Evolutionary conservation across 2,888 invertebrate genomes (phyloP).

Genomic region (Osmoderma eremita): DNA sequence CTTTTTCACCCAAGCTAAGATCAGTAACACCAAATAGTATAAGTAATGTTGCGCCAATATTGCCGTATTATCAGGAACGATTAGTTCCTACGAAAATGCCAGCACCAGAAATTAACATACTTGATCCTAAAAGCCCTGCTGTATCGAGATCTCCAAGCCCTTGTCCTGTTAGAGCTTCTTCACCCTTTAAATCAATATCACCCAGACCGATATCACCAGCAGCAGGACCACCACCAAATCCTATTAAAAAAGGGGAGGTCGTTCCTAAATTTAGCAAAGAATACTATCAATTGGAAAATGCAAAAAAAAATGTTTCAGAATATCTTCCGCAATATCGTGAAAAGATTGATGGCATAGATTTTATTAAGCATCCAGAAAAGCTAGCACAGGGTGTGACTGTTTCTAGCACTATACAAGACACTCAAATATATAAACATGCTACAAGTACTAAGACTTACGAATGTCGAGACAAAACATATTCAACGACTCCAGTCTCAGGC

Average conservation of each 20-base stretch:
- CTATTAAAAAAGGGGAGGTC: slow-evolving; percentile 62
- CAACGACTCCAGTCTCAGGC: no score
- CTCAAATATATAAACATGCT: neutral
- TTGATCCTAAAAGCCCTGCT: slow-evolving; percentile 71
- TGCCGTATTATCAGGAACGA: slow-evolving; percentile 84
- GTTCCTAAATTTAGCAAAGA: slow-evolving; percentile 35
- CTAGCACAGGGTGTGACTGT: no score
- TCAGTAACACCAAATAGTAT: slow-evolving; percentile 77
- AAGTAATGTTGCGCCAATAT: slow-evolving; percentile 78
- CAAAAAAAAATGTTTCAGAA: slow-evolving; percentile 55
- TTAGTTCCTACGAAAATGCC: slow-evolving; percentile 75
- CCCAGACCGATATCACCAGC: slow-evolving; percentile 75
- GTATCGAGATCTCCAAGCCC: slow-evolving; percentile 74
- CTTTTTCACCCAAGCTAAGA: slow-evolving; percentile 68
- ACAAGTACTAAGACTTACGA: neutral
- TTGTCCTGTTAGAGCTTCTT: slow-evolving; percentile 62
- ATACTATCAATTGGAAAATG: slow-evolving; percentile 48
- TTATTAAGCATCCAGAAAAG: neutral
- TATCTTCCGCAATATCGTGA: slow-evolving; percentile 58
- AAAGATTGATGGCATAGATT: slow-evolving; percentile 46
- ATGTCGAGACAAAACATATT: no score
- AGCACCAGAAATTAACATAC: slow-evolving; percentile 70
- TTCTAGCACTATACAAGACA: neutral
- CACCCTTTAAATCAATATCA: slow-evolving; percentile 56
- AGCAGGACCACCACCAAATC: slow-evolving; percentile 76